Conservation (phyloP, 2,797 vertebrate genomes). For the Sebastes kiyomatsui region DNA sequence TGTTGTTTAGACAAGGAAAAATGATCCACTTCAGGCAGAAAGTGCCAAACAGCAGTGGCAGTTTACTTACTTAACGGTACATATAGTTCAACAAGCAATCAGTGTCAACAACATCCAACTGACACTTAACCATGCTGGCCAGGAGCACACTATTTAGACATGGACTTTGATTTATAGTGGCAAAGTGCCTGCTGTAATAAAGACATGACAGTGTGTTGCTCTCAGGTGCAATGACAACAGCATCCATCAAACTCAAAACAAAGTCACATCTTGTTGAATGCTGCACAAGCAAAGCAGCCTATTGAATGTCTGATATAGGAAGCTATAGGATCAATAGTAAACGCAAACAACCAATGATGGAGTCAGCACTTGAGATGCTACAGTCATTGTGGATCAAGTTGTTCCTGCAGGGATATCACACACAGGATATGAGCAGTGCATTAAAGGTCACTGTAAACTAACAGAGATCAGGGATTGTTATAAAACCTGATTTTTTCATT, state of each 20-base stretch:
- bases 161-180: slow-evolving; percentile 10
- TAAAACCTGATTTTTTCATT: slow-evolving; percentile 3
- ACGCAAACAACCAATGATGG: background rate
- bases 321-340: background rate
- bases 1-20: background rate
- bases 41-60: background rate
- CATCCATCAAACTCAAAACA: slow-evolving; percentile 44
- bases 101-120: slow-evolving; percentile 7
- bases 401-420: slow-evolving; percentile 3
- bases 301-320: background rate
- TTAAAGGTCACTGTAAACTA: slow-evolving; percentile 28
- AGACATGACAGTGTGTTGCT: slow-evolving; percentile 18
- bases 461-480: background rate
- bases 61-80: too few species aligned
- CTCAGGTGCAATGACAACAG: slow-evolving; percentile 32
- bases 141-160: background rate
- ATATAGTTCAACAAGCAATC: background rate
- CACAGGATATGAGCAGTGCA: background rate
- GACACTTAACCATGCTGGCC: background rate
- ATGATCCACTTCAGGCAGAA: background rate
- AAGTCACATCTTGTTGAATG: slow-evolving; percentile 15
- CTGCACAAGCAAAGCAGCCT: background rate
- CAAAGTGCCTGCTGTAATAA: slow-evolving; percentile 37
- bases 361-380: slow-evolving; percentile 10
- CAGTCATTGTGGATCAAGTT: background rate